phyloP scores from a whole-genome alignment of 2,888 invertebrate species.

The Drosophila barbarae region DNA sequence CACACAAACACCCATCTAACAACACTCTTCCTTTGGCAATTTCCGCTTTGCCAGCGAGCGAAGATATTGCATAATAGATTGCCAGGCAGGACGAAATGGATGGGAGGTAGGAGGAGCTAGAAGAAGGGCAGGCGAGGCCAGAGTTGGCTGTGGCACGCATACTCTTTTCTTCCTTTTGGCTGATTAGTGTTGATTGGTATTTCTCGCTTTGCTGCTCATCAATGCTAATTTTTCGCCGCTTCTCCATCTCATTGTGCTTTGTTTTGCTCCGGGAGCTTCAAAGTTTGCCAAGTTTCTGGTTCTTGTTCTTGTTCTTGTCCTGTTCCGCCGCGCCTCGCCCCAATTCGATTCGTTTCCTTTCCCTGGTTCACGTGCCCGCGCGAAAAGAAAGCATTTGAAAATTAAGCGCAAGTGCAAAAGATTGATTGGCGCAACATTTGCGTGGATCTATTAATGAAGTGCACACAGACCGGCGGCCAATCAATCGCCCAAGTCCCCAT shows the following conservation, averaged over 20 bases:
- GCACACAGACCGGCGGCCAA: conserved; percentile 37
- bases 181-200: conserved; percentile 77
- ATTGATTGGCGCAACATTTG: conserved; percentile 64
- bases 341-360: conserved; percentile 33
- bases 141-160: conserved; percentile 45
- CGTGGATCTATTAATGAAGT: conserved; percentile 57
- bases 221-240: conserved; percentile 66
- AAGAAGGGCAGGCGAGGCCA: background rate
- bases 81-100: conserved; percentile 30
- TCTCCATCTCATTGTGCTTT: conserved; percentile 17
- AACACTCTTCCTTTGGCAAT: conserved; percentile 71
- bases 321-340: background rate
- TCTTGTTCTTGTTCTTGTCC: conserved; percentile 10
- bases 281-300: conserved; percentile 40
- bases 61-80: conserved; percentile 58
- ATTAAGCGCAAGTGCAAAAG: conserved; percentile 60
- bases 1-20: conserved; percentile 47
- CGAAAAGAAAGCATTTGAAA: conserved; percentile 47
- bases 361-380: conserved; percentile 25
- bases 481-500: conserved; percentile 18
- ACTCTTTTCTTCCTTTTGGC: conserved; percentile 47
- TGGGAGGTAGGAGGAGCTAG: background rate
- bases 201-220: conserved; percentile 75
- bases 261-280: conserved; percentile 29
- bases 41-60: conserved; percentile 55